phyloP scores from a whole-genome alignment of 2,888 invertebrate genomes.

The Drosophila nr. fundita region DNA sequence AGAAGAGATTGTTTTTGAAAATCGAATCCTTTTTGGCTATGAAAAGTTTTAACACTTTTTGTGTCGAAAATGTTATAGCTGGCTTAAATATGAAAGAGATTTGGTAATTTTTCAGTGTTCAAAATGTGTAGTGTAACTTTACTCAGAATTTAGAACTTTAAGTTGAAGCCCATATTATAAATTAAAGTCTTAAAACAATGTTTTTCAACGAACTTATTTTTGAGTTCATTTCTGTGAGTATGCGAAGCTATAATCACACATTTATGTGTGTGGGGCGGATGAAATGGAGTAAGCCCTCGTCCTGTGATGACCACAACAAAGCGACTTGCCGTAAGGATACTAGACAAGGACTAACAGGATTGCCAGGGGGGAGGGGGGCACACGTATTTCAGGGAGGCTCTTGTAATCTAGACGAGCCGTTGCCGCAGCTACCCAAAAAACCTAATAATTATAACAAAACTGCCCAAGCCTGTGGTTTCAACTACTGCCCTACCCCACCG shows the following conservation, averaged over 20 bases:
- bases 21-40: background rate
- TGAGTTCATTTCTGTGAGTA: background rate
- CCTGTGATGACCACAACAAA: slow-evolving; percentile 56
- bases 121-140: background rate
- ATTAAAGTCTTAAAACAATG: background rate
- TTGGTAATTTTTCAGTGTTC: background rate
- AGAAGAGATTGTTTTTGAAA: background rate
- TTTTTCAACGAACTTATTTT: background rate
- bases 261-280: background rate
- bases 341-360: background rate
- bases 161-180: too few species aligned
- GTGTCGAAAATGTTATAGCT: background rate
- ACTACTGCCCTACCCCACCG: too few species aligned
- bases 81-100: background rate
- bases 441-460: slow-evolving; percentile 64
- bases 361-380: background rate
- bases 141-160: background rate
- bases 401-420: slow-evolving; percentile 47
- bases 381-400: background rate
- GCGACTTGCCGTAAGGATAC: slow-evolving; percentile 5
- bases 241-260: background rate
- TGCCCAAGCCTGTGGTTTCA: slow-evolving; percentile 19
- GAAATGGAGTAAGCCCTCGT: slow-evolving; percentile 10
- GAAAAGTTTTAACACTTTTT: background rate
- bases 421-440: slow-evolving; percentile 53